Evolutionary conservation across 1,140 invertebrate genomes (phyloP).

Genomic region (Diorhabda elongata): DNA sequence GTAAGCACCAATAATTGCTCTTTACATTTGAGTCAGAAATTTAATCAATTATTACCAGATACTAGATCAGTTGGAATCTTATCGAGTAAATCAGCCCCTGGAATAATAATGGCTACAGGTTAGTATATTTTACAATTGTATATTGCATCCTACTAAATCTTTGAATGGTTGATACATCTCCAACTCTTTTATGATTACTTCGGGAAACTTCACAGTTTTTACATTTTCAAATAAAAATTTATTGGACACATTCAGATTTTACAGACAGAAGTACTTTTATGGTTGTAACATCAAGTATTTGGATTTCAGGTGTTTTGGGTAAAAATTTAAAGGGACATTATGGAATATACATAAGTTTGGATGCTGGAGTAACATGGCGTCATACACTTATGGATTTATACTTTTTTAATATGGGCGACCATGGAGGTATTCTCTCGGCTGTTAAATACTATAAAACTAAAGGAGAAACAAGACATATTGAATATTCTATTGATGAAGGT

Average conservation of each 20-base stretch:
- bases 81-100: slow-evolving; percentile 80
- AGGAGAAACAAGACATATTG: slow-evolving; percentile 69
- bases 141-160: no score
- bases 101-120: slow-evolving; percentile 79
- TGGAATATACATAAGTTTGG: slow-evolving; percentile 75
- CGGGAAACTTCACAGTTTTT: no score
- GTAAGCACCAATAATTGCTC: slow-evolving; percentile 64
- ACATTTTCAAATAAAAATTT: no score
- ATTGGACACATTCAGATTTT: no score
- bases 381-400: slow-evolving; percentile 74
- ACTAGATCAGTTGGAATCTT: slow-evolving; percentile 76
- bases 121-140: not conserved
- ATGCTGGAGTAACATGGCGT: slow-evolving; percentile 82
- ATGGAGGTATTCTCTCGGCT: slow-evolving; percentile 82
- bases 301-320: slow-evolving; percentile 61
- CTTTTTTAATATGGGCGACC: slow-evolving; percentile 86
- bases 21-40: slow-evolving; percentile 81
- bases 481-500: slow-evolving; percentile 85
- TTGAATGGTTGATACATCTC: no score
- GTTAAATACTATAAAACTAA: slow-evolving; percentile 73
- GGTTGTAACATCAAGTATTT: not conserved
- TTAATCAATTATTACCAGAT: slow-evolving; percentile 75
- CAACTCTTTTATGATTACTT: no score
- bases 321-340: slow-evolving; percentile 57
- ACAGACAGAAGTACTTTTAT: no score